Conservation (phyloP, 2,113 vertebrate genomes). For the Grammomys surdaster region DNA sequence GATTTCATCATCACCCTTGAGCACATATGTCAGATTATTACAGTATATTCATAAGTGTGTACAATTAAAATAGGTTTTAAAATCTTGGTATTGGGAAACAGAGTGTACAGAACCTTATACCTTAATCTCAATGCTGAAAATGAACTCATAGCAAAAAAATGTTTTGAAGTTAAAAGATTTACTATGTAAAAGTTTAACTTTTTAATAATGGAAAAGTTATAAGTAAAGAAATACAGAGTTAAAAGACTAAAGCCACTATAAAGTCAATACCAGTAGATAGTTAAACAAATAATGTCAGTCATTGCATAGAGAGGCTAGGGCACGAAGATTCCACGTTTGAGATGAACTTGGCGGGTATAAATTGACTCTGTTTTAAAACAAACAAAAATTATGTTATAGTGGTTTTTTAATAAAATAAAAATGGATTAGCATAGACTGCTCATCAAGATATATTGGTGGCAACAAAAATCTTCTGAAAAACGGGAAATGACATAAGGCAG, state of each 20-base stretch:
- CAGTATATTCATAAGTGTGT: background rate
- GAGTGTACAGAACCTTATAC: background rate
- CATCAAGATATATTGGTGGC: background rate
- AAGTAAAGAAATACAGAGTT: conserved; percentile 32
- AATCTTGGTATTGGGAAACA: conserved; percentile 18
- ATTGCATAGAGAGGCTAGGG: background rate
- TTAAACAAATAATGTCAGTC: background rate
- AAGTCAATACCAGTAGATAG: background rate
- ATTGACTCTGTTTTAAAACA: background rate
- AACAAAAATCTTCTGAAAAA: background rate
- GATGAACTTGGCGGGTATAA: background rate
- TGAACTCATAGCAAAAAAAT: background rate
- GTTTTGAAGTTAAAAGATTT: background rate
- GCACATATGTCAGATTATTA: background rate
- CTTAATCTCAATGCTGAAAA: conserved; percentile 1
- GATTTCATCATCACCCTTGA: background rate
- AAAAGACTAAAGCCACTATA: background rate
- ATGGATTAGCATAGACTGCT: background rate
- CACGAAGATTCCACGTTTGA: background rate
- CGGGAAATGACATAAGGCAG: background rate
- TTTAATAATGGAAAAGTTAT: conserved; percentile 16
- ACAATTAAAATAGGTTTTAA: background rate
- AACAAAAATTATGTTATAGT: background rate
- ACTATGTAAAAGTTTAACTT: background rate
- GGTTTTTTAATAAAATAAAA: background rate